These are phyloP conservation scores for Python bivittatus DNA, from an alignment of 2,113 vertebrate genomes.

Conservation along the genomic window DNA sequence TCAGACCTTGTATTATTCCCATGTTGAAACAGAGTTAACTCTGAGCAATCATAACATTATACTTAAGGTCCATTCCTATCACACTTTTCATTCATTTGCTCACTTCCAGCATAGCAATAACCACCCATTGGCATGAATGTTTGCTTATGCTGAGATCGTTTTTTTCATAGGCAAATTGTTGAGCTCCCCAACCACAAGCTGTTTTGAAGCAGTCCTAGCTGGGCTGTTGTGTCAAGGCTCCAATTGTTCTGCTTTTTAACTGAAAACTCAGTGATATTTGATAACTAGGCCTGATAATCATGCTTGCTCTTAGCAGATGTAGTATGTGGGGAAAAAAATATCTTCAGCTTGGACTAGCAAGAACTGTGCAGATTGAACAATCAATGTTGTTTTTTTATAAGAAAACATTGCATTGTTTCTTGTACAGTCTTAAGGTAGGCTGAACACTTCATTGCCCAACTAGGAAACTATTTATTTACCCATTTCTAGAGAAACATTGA, in stretches of 20 bases:
- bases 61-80: neutral
- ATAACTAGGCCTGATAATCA: slow-evolving; percentile 25
- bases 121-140: neutral
- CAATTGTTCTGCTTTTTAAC: slow-evolving; percentile 3
- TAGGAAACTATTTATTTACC: too few relatives aligned
- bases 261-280: neutral
- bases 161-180: neutral
- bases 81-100: neutral
- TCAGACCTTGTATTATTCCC: neutral
- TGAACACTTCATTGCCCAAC: too few relatives aligned
- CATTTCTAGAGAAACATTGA: too few relatives aligned
- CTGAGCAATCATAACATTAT: neutral
- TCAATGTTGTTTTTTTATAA: too few relatives aligned
- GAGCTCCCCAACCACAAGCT: neutral
- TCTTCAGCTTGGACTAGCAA: slow-evolving; percentile 1
- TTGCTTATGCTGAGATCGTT: neutral
- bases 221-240: neutral
- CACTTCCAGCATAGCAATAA: neutral
- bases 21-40: neutral
- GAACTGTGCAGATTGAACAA: neutral
- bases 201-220: neutral
- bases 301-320: slow-evolving; percentile 14
- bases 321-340: neutral
- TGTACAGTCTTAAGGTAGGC: neutral
- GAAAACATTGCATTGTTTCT: neutral